A percentile compares a stretch with the other conserved stretches of the same genome.
phyloP scores from a whole-genome alignment of 1,140 invertebrate genomes.

The Drosophila mojavensis region DNA sequence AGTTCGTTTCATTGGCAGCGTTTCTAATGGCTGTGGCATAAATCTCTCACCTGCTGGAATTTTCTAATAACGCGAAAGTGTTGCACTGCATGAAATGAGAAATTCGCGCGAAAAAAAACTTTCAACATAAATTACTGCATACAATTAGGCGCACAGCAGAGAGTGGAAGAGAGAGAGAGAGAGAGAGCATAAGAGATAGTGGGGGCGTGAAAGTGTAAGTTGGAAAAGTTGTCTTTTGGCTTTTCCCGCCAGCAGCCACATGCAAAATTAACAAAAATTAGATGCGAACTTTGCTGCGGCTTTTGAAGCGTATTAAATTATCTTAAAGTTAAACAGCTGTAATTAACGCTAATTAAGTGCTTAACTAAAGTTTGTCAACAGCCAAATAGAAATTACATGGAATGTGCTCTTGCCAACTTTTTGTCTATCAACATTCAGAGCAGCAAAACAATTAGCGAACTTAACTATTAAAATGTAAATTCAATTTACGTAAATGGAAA shows the following conservation, averaged over 20 bases:
- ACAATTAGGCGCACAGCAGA: constrained; percentile 44
- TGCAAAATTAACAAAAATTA: constrained; percentile 72
- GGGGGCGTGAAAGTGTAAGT: constrained; percentile 16
- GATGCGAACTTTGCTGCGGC: constrained; percentile 63
- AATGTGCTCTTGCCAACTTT: not conserved
- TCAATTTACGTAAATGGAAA: no score
- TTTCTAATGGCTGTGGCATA: constrained; percentile 56
- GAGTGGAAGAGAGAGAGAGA: not conserved
- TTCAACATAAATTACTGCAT: constrained; percentile 74
- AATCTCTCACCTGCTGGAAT: constrained; percentile 74
- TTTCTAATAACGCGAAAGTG: constrained; percentile 76
- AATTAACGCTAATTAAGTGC: constrained; percentile 67
- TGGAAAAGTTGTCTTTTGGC: constrained; percentile 9
- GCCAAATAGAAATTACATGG: not conserved
- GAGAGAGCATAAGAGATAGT: not conserved
- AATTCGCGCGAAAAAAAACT: constrained; percentile 64
- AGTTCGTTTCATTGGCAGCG: constrained; percentile 36
- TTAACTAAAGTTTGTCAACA: constrained; percentile 11
- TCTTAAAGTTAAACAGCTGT: constrained; percentile 54
- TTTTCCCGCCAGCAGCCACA: constrained; percentile 4
- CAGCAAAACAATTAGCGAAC: no score
- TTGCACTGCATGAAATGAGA: constrained; percentile 74
- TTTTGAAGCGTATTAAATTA: constrained; percentile 54
- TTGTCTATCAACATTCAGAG: not conserved
- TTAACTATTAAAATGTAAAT: no score